Conservation (phyloP, 1,140 invertebrate species). For the Drosophila orosa region DNA sequence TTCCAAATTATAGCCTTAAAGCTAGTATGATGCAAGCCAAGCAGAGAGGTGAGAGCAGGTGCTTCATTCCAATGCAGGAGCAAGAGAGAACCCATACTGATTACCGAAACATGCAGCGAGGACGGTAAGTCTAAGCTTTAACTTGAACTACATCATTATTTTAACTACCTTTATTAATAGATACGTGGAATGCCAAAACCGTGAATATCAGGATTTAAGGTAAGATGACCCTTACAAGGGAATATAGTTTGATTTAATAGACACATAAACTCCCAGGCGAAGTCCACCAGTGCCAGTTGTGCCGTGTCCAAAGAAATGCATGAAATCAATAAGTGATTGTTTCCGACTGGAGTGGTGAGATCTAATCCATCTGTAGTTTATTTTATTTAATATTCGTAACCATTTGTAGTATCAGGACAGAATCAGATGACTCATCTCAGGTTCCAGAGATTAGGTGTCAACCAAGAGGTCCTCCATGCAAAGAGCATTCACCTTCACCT, state of each 20-base stretch:
- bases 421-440: too few relatives aligned
- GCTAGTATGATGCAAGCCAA: neutral
- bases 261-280: neutral
- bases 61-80: neutral
- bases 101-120: neutral
- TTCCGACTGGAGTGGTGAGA: conserved; percentile 6
- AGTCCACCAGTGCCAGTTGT: neutral
- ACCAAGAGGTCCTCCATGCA: neutral
- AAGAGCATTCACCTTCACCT: too few relatives aligned
- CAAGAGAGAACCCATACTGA: too few relatives aligned
- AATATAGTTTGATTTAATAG: neutral
- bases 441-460: neutral
- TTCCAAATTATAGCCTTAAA: neutral
- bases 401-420: neutral
- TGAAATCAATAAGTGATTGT: neutral
- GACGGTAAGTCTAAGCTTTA: neutral
- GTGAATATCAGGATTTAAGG: neutral
- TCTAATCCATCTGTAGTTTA: too few relatives aligned
- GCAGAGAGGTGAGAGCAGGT: neutral
- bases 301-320: neutral
- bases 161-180: neutral
- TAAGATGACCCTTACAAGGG: neutral
- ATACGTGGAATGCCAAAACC: neutral
- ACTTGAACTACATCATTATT: neutral
- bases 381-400: neutral